Conservation (phyloP, 2,888 invertebrate genomes). For the Pachydiplax longipennis region DNA sequence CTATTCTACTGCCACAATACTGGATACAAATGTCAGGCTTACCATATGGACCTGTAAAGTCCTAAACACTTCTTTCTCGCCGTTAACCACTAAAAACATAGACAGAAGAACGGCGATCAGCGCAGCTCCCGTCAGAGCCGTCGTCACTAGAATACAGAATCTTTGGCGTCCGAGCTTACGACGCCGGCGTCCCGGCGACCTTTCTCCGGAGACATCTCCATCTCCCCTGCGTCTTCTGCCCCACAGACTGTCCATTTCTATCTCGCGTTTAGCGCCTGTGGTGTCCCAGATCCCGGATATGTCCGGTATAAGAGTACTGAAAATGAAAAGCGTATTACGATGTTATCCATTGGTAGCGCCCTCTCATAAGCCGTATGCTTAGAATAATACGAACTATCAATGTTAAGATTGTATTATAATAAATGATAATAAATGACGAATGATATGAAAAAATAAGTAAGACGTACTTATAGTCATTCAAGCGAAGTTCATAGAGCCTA, state of each 20-base stretch:
- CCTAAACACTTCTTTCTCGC: not conserved
- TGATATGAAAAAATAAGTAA: no score
- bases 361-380: no score
- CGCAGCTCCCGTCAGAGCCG: conserved; percentile 21
- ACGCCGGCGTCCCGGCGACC: not conserved
- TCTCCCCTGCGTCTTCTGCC: not conserved
- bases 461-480: no score
- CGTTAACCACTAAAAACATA: conserved; percentile 14
- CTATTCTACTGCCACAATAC: no score
- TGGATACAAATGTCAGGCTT: not conserved
- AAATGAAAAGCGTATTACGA: not conserved
- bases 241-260: conserved; percentile 19
- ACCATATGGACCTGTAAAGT: conserved; percentile 5
- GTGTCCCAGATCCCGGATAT: not conserved
- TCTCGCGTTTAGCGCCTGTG: not conserved
- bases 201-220: not conserved
- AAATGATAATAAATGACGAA: no score
- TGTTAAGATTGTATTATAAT: no score
- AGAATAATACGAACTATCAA: no score
- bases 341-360: no score
- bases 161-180: not conserved
- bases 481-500: no score
- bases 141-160: conserved; percentile 10
- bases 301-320: not conserved
- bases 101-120: conserved; percentile 5